These are phyloP conservation scores for Puffinus mauretanicus DNA, from an alignment of 2,113 vertebrate genomes.

Conservation along the genomic window DNA sequence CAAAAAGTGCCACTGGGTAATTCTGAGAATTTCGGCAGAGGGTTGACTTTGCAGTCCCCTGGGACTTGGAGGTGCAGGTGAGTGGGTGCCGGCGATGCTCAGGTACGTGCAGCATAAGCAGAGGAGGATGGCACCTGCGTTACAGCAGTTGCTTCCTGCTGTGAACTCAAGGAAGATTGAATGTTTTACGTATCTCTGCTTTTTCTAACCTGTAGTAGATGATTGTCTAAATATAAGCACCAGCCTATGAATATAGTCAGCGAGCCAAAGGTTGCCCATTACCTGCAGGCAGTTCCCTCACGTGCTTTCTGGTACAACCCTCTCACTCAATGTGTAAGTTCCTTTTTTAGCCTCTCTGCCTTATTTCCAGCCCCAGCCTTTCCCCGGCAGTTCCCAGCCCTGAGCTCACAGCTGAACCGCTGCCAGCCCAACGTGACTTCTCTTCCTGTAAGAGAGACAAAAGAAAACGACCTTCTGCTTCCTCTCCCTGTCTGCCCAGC, in stretches of 20 bases:
- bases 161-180: fast-evolving
- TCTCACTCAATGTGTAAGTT: not conserved
- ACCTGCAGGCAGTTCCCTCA: not conserved
- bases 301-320: not conserved
- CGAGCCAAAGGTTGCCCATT: not conserved
- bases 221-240: not conserved
- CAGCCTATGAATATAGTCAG: not conserved
- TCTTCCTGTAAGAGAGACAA: slow-evolving; percentile 22
- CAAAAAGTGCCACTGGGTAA: not conserved
- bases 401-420: not conserved
- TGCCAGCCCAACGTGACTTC: slow-evolving; percentile 5
- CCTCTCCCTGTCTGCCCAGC: not conserved
- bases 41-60: not conserved
- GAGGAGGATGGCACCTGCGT: not conserved
- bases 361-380: not conserved
- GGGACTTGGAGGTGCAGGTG: not conserved
- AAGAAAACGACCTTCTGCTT: not conserved
- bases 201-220: not conserved
- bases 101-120: fast-evolving
- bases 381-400: not conserved
- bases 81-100: not conserved
- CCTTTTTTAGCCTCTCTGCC: not conserved
- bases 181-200: fast-evolving
- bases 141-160: fast-evolving
- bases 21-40: fast-evolving